Conservation (phyloP, 2,113 vertebrate genomes). For the Dasypus novemcinctus region DNA sequence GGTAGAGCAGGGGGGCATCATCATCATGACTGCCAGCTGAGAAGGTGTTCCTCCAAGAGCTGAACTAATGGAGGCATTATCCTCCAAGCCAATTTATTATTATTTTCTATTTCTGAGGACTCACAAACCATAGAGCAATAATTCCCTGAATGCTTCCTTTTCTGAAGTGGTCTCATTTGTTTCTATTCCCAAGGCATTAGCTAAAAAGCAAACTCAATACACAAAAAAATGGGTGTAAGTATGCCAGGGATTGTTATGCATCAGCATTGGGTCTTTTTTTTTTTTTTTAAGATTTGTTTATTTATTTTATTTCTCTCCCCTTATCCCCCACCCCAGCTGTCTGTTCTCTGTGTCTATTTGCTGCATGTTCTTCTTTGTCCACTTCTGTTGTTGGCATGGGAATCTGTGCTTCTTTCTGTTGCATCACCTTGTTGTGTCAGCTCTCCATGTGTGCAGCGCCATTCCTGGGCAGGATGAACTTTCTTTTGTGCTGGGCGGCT, state of each 20-base stretch:
- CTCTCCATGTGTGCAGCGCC: too few species aligned
- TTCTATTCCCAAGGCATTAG: not conserved
- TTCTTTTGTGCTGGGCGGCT: too few species aligned
- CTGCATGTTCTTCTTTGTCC: too few species aligned
- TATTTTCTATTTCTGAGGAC: not conserved
- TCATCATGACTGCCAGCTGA: not conserved
- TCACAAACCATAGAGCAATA: not conserved
- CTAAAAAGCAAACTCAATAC: not conserved
- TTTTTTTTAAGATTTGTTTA: too few species aligned
- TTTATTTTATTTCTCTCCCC: too few species aligned
- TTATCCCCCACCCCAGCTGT: too few species aligned
- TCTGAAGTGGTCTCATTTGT: not conserved
- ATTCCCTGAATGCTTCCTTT: not conserved
- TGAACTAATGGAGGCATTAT: not conserved
- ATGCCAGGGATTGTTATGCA: not conserved
- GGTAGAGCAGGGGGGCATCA: not conserved
- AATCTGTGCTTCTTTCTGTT: too few species aligned
- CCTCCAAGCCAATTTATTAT: not conserved
- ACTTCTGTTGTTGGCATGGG: too few species aligned
- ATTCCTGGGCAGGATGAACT: too few species aligned
- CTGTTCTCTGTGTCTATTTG: too few species aligned
- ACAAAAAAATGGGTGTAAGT: not conserved
- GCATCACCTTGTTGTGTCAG: too few species aligned
- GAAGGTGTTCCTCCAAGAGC: not conserved
- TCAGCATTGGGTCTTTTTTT: constrained; percentile 9